A percentile compares a stretch with the other conserved stretches of the same genome.
These are phyloP conservation scores for Marasmarcha lunaedactyla DNA, from an alignment of 2,888 invertebrate species.

Conservation along the genomic window DNA sequence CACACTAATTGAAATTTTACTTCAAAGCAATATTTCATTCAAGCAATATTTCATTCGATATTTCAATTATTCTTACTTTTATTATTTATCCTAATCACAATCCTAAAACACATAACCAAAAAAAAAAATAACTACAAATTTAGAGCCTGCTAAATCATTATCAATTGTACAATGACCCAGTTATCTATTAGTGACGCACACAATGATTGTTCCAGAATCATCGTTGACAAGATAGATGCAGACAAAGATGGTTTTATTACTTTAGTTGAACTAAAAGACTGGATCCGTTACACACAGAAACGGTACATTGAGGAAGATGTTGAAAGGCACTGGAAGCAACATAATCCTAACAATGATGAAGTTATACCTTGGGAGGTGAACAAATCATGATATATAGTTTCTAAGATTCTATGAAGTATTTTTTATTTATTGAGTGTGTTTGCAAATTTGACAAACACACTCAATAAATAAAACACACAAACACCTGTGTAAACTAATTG, in stretches of 20 bases:
- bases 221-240: slow-evolving; percentile 93
- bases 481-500: too few relatives aligned
- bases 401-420: not conserved
- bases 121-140: too few relatives aligned
- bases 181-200: slow-evolving; percentile 5
- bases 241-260: slow-evolving; percentile 86
- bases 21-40: too few relatives aligned
- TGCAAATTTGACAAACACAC: too few relatives aligned
- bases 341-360: slow-evolving; percentile 83
- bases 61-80: too few relatives aligned
- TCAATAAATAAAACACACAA: too few relatives aligned
- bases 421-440: too few relatives aligned
- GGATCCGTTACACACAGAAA: slow-evolving; percentile 95
- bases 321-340: slow-evolving; percentile 91
- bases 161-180: slow-evolving; percentile 21
- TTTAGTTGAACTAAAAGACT: slow-evolving; percentile 90
- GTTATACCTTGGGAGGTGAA: slow-evolving; percentile 83
- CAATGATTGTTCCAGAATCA: slow-evolving; percentile 72
- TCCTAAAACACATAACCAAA: too few relatives aligned
- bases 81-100: too few relatives aligned
- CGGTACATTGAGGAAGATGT: slow-evolving; percentile 94
- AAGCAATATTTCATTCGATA: too few relatives aligned
- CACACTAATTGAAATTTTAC: too few relatives aligned
- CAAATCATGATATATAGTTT: slow-evolving; percentile 1
- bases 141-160: slow-evolving; percentile 7